Evolutionary conservation across 1,140 invertebrate genomes (phyloP), one percentile per base, ranked within the genome.

Genomic region (Sweltsa coloradensis): DNA sequence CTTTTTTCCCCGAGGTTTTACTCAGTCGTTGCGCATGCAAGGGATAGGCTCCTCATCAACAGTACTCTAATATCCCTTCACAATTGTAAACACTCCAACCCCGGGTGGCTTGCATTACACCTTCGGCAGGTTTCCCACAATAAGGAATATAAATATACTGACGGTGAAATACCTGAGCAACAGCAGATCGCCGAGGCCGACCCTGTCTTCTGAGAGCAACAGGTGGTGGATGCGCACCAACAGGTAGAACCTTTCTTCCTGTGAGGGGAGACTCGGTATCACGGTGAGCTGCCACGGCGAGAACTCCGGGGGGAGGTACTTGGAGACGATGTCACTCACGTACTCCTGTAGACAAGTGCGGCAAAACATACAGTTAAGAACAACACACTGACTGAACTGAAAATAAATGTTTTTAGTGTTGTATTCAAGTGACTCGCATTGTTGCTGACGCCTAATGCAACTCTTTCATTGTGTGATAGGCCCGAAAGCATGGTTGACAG

Each of bases 231-330:
- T 72, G 44, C 84, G 70, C 2, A 86, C 68, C 6, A 89, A 55
- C n/a, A 85, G 72, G 53, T 81, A 81, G 55, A 81, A 83, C 44
- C 72, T 71, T 39, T 79, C 72, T 40, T 77, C 73, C 1, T 66
- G 60, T n/a, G n/a, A n/a, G 1, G 65, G 60, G 2, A 60, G 24
- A 51, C 65, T 71, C 13, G 79, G 81, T 51, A 87, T 81, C 1
- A 86, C 63, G 21, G 79, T 76, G n/a, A 86, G 75, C 57, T 88
- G 84, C 85, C 85, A 89, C 1, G 84, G 84, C 1, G 85, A 76
- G 24, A 76, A 63, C 31, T 76, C 73, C 3, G 81, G 75, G 3
- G 55, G 53, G 23, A 87, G 71, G 54, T 81, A 83, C 62, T 85
- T 86, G 3, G 79, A 76, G n/a, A 85, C 76, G 13, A 83, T 70